phyloP scores from a whole-genome alignment of 2,888 invertebrate species.

The Proisotoma minuta region DNA sequence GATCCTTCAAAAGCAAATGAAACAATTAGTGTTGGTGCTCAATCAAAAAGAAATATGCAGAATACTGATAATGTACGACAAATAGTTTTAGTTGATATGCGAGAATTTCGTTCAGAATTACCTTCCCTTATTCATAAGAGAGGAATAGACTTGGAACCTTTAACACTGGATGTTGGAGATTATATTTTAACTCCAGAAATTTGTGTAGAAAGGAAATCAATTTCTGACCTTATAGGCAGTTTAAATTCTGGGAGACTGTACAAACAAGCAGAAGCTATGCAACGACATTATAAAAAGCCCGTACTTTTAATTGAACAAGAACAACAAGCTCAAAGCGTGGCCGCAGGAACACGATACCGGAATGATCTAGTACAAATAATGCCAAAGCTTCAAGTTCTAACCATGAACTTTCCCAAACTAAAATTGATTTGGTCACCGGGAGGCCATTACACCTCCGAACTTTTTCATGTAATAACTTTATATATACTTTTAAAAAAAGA shows the following conservation, averaged over 20 bases:
- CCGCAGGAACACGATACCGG: constrained; percentile 59
- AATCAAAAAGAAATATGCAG: constrained; percentile 48
- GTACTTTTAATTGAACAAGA: constrained; percentile 94
- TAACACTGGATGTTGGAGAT: constrained; percentile 80
- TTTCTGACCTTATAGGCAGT: constrained; percentile 93
- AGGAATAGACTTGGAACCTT: constrained; percentile 84
- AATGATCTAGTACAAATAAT: constrained; percentile 58
- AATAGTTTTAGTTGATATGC: constrained; percentile 79
- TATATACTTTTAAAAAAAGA: no score
- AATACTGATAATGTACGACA: constrained; percentile 53
- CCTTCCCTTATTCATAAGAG: constrained; percentile 88
- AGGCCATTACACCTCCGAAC: constrained; percentile 90
- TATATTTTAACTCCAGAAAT: constrained; percentile 95
- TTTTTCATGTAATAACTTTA: constrained; percentile 72
- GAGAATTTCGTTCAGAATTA: constrained; percentile 94
- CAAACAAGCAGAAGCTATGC: constrained; percentile 92
- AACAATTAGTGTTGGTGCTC: constrained; percentile 62
- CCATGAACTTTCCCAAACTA: constrained; percentile 88
- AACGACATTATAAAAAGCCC: constrained; percentile 77
- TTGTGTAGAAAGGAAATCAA: constrained; percentile 93
- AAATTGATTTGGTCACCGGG: constrained; percentile 94
- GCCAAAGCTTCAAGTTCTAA: constrained; percentile 83
- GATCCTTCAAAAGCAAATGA: constrained; percentile 51
- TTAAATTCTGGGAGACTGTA: constrained; percentile 86
- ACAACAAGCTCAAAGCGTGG: constrained; percentile 82